Conservation (phyloP, 1,140 invertebrate species). For the Centruroides vittatus region DNA sequence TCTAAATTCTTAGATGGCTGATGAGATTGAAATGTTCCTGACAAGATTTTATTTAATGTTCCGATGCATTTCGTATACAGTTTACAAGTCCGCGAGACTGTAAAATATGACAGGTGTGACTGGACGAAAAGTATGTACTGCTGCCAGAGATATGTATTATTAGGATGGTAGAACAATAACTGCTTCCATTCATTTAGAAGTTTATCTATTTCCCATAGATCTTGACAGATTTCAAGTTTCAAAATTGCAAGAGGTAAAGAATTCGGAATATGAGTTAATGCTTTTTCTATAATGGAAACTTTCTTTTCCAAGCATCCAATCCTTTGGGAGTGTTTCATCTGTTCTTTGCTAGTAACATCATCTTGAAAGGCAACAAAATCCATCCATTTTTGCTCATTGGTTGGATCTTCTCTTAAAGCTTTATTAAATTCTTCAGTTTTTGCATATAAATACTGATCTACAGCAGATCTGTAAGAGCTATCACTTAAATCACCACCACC, state of each 20-base stretch:
- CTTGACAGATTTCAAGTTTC: slow-evolving; percentile 27
- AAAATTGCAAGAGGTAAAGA: slow-evolving; percentile 27
- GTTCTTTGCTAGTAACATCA: slow-evolving; percentile 5
- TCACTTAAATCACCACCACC: neutral
- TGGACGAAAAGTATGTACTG: slow-evolving; percentile 30
- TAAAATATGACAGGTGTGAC: slow-evolving; percentile 27
- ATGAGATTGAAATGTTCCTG: too few relatives aligned
- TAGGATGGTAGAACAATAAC: slow-evolving; percentile 31
- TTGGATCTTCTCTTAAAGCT: slow-evolving; percentile 26
- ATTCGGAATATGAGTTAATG: slow-evolving; percentile 31
- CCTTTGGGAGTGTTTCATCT: slow-evolving; percentile 11
- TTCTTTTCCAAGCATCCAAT: slow-evolving; percentile 31
- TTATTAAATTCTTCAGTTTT: slow-evolving; percentile 30
- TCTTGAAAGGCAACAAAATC: slow-evolving; percentile 37
- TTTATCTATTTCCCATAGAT: slow-evolving; percentile 26
- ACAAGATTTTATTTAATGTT: slow-evolving; percentile 13
- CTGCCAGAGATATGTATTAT: slow-evolving; percentile 29
- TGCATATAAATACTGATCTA: neutral
- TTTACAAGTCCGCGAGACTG: slow-evolving; percentile 25
- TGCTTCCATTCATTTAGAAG: slow-evolving; percentile 31
- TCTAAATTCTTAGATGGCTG: too few relatives aligned
- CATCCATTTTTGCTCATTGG: slow-evolving; percentile 31
- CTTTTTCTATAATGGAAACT: slow-evolving; percentile 32
- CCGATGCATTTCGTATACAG: slow-evolving; percentile 30
- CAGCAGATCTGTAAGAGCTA: neutral